phyloP scores from a whole-genome alignment of 2,113 vertebrate genomes.

The Dasyurus viverrinus region DNA sequence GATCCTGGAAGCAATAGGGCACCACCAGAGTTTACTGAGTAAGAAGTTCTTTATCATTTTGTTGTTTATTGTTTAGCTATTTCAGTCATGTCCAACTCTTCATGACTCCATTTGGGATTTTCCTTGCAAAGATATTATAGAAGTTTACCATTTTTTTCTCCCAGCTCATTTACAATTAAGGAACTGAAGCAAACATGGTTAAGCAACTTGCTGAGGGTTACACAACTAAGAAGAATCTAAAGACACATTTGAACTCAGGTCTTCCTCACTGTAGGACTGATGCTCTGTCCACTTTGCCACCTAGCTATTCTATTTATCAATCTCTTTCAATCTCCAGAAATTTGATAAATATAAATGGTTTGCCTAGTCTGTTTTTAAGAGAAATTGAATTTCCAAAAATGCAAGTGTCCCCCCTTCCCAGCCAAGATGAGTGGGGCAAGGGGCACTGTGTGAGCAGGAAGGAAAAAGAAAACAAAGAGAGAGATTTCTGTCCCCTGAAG shows the following conservation, averaged over 20 bases:
- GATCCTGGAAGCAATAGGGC: neutral
- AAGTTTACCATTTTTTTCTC: neutral
- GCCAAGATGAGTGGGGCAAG: neutral
- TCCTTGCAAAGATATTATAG: neutral
- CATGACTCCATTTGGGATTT: neutral
- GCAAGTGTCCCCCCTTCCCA: neutral
- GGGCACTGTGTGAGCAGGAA: neutral
- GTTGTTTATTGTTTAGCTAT: neutral
- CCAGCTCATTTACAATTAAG: neutral
- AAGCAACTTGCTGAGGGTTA: neutral
- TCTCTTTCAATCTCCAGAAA: neutral
- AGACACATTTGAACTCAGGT: neutral
- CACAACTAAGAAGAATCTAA: neutral
- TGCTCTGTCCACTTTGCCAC: neutral
- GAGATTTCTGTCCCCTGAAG: neutral
- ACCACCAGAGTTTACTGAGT: neutral
- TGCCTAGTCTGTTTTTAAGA: neutral
- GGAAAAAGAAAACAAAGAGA: neutral
- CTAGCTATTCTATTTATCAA: neutral
- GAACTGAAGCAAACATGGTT: neutral
- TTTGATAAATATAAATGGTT: neutral
- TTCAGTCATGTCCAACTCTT: neutral
- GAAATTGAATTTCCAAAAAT: neutral
- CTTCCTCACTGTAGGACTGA: neutral
- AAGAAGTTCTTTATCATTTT: neutral